Evolutionary conservation across 1,140 invertebrate genomes (phyloP).

Genomic region (Asobara japonica): DNA sequence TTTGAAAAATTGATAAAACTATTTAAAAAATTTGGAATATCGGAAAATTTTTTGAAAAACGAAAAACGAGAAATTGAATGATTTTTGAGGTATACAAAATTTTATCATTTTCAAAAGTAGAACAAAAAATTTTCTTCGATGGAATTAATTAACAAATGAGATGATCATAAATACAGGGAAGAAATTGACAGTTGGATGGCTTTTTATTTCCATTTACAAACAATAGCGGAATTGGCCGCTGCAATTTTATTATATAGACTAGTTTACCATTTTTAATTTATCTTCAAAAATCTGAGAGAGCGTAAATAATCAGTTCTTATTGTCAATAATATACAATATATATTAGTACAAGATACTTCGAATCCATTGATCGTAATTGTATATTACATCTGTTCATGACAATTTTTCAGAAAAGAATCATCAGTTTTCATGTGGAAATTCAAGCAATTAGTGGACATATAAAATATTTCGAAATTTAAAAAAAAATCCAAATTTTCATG

Average conservation of each 20-base stretch:
- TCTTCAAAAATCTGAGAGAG: slow-evolving; percentile 8
- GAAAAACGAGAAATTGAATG: no score
- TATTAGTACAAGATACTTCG: not conserved
- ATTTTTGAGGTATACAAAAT: no score
- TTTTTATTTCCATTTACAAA: slow-evolving; percentile 1
- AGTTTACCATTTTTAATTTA: not conserved
- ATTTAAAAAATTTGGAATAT: no score
- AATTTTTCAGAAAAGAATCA: not conserved
- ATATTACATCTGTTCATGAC: no score
- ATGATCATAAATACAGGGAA: no score
- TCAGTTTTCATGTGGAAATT: not conserved
- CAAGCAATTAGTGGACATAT: not conserved
- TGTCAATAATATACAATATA: slow-evolving; percentile 10
- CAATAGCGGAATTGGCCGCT: not conserved
- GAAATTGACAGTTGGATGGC: not conserved
- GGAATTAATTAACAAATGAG: no score
- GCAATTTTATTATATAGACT: not conserved
- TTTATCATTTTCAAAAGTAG: no score
- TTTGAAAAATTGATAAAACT: no score
- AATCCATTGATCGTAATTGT: not conserved
- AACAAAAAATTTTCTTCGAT: no score
- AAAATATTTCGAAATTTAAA: no score
- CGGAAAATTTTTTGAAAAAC: no score
- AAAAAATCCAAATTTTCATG: no score
- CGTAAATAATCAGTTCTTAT: slow-evolving; percentile 11